A percentile compares a stretch with the other conserved stretches of the same genome.
Evolutionary conservation across 2,113 vertebrate species (phyloP).

Genomic region (Phylloscopus trochiloides): DNA sequence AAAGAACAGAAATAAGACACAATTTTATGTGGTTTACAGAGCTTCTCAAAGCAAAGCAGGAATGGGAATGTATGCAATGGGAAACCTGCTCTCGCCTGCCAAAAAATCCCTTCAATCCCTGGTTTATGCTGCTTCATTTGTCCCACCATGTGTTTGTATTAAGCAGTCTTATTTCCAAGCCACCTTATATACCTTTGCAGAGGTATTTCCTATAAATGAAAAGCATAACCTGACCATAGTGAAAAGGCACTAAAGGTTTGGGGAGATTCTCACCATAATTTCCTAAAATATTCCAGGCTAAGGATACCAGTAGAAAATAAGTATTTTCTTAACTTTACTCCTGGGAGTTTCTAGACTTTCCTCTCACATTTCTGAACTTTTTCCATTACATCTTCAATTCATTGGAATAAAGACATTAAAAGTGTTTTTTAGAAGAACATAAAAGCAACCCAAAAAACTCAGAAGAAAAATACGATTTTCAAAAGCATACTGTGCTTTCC

Average conservation of each 20-base stretch:
- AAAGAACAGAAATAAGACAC: neutral
- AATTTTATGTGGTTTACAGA: neutral
- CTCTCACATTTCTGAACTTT: neutral
- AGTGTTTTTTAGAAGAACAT: neutral
- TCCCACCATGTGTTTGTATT: neutral
- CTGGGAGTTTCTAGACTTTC: neutral
- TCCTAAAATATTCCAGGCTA: neutral
- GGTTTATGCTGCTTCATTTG: neutral
- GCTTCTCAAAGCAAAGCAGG: neutral
- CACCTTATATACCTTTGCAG: neutral
- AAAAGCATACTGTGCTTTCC: neutral
- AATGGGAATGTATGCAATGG: neutral
- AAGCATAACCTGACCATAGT: neutral
- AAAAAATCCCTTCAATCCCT: neutral
- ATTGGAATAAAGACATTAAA: neutral
- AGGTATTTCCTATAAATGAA: neutral
- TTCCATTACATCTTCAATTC: neutral
- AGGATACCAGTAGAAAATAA: neutral
- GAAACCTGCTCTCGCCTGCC: rapidly evolving
- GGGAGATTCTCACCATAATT: neutral
- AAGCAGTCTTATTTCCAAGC: neutral
- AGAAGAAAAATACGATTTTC: neutral
- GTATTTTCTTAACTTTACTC: neutral
- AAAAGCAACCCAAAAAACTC: neutral
- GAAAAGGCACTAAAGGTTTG: neutral